A percentile compares a stretch with the other conserved stretches of the same genome.
Conservation (phyloP, 2,888 invertebrate species). For the Cephus nigrinus region DNA sequence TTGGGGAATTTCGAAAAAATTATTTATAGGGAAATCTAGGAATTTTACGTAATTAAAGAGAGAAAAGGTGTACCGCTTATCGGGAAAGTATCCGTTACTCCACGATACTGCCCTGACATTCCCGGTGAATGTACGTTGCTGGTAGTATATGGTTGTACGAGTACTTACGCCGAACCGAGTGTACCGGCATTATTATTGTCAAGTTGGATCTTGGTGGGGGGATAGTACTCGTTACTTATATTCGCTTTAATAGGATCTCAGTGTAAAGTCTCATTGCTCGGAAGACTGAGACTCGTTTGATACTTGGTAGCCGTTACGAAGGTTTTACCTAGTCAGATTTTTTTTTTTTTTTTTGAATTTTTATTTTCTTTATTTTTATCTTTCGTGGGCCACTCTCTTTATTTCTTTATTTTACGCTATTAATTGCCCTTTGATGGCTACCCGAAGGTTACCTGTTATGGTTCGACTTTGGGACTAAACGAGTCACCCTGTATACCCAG, state of each 20-base stretch:
- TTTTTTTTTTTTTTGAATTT: not conserved
- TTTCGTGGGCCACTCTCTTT: not conserved
- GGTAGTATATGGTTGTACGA: not conserved
- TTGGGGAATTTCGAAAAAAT: not conserved
- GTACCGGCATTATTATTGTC: not conserved
- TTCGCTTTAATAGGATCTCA: not conserved
- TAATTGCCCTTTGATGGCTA: not conserved
- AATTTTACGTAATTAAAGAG: not conserved
- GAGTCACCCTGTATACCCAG: not conserved
- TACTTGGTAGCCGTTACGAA: not conserved
- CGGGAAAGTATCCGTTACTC: not conserved
- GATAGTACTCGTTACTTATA: not conserved
- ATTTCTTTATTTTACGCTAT: not conserved
- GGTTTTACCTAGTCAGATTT: not conserved
- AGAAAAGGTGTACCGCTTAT: not conserved
- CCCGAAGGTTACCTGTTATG: not conserved
- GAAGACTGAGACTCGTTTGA: not conserved
- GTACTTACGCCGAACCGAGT: not conserved
- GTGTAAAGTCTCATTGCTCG: not conserved
- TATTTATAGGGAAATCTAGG: accelerated
- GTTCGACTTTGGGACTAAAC: not conserved
- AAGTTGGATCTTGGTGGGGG: not conserved
- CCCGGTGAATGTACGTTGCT: not conserved
- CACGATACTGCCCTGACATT: not conserved
- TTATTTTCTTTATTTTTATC: not conserved